Base-by-base conservation (phyloP, 2,113 vertebrate genomes). In the Oncorhynchus mykiss region DNA sequence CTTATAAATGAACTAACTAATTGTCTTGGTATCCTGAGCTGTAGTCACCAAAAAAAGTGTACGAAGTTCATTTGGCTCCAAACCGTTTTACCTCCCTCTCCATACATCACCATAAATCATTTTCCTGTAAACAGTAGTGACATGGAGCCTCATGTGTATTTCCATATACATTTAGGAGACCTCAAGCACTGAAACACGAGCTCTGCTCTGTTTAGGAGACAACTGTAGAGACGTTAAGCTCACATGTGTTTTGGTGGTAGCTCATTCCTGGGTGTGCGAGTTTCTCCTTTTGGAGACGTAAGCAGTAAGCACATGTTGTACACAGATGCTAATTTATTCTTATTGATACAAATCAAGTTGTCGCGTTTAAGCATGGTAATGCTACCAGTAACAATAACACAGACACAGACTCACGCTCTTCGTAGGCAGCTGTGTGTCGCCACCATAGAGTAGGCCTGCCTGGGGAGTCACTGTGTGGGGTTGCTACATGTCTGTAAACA, bases 121-220 rank as follows among this genome's bases (percentile, higher is more conserved):
- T 85, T 89, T 91, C 83, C 86, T 93, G 90, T 93, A 94, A 94
- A 93, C 91, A 94, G 85, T 80, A 86, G 89, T 94, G 93, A 94
- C 93, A 91, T 74, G 13, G 74, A 89, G 88, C 85, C 91, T 84
- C 92, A 93, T 94, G 91, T 92, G 87, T 90, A 90, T 84, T 86
- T 91, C 80, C 90, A 93, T 93, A 93, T 92, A 90, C 88, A 84
- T 92, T 91, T 87, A 85, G 85, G 87, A 84, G 78, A 91, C 88
- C 88, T 83, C 89, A 88, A 90, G 88, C 71, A 79, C 80, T 90
- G 91, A 93, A 94, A 93, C 75, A 73, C 71, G 91, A 93, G 86
- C 91, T 79, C 7, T 60, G 67, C 77, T 78, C 64, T 85, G 87
- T 91, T 92, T 87, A 66, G 81, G 78, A 78, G 84, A 84, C 80